These are phyloP conservation scores for Campylorhamphus procurvoides DNA, from an alignment of 2,113 vertebrate genomes.

Conservation along the genomic window DNA sequence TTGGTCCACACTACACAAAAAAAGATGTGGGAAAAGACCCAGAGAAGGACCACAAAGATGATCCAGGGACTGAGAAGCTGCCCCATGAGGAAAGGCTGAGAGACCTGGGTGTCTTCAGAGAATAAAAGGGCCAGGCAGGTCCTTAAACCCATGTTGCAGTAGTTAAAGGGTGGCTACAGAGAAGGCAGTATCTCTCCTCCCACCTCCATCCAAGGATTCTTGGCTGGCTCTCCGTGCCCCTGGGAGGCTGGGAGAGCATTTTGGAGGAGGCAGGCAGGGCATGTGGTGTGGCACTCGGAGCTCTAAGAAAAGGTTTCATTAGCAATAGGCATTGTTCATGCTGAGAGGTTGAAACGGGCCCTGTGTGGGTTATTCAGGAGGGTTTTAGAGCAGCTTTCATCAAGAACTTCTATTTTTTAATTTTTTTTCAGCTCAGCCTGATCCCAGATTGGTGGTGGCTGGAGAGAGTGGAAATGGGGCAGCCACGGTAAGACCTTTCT, in stretches of 20 bases:
- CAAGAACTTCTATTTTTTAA: background rate
- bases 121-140: background rate
- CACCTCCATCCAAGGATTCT: background rate
- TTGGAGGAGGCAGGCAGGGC: background rate
- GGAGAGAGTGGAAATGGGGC: no score
- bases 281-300: accelerated
- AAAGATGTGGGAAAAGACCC: background rate
- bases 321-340: background rate
- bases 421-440: background rate
- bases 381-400: background rate
- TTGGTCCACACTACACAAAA: background rate
- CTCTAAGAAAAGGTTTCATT: background rate
- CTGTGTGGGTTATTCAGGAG: background rate
- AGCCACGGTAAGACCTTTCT: background rate
- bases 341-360: background rate
- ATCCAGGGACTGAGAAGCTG: background rate
- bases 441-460: background rate
- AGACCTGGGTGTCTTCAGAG: background rate
- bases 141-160: background rate
- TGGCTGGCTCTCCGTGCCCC: accelerated
- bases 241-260: background rate
- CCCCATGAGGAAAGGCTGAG: background rate
- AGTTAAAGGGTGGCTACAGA: background rate
- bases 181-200: background rate
- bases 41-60: background rate